Evolutionary conservation across 2,888 invertebrate species (phyloP).

Genomic region (Taphrorychus bicolor): DNA sequence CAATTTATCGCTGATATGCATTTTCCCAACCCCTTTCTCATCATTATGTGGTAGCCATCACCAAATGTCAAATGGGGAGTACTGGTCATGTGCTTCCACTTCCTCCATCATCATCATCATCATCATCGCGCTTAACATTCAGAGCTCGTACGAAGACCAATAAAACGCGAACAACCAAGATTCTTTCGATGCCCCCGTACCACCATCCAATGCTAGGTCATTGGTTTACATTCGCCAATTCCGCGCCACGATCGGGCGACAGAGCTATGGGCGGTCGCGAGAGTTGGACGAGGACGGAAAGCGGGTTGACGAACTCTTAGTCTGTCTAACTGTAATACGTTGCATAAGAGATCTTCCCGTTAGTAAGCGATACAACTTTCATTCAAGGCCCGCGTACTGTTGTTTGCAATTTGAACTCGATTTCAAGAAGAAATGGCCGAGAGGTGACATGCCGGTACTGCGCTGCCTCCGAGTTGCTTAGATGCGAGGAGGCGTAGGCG

Average conservation of each 20-base stretch:
- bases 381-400: constrained; percentile 37
- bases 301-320: constrained; percentile 39
- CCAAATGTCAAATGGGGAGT: no score
- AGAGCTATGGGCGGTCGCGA: constrained; percentile 10
- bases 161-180: constrained; percentile 14
- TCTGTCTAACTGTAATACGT: constrained; percentile 42
- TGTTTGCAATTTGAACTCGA: constrained; percentile 26
- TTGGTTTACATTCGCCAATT: constrained; percentile 41
- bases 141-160: neutral
- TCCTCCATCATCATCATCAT: no score
- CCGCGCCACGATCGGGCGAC: constrained; percentile 21
- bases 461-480: no score
- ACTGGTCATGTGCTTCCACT: no score
- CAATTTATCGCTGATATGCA: no score
- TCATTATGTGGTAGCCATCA: no score
- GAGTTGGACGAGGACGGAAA: constrained; percentile 23
- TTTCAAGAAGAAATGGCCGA: constrained; percentile 15
- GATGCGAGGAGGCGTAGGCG: no score
- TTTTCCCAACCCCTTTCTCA: no score
- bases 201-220: constrained; percentile 25
- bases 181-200: constrained; percentile 20
- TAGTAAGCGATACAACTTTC: constrained; percentile 40
- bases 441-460: neutral
- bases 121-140: no score
- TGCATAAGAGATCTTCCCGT: constrained; percentile 42